phyloP scores from a whole-genome alignment of 2,888 invertebrate genomes.

The Cantharis rustica region DNA sequence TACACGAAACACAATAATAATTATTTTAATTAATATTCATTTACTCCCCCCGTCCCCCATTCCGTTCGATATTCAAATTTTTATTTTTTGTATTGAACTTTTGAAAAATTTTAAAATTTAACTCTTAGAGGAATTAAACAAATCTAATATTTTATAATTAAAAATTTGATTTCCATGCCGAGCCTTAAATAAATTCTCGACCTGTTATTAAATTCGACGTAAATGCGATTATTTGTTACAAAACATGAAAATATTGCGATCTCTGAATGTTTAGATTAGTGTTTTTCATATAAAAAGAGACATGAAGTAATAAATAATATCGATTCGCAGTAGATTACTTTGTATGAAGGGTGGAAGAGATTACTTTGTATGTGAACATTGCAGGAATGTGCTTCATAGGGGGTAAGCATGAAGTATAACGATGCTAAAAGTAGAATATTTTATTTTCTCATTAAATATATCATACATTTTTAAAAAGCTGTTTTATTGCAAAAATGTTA shows the following conservation, averaged over 20 bases:
- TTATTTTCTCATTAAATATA: constrained; percentile 11
- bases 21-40: too few species aligned
- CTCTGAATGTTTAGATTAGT: constrained; percentile 36
- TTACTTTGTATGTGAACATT: constrained; percentile 8
- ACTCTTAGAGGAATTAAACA: neutral
- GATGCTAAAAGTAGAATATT: constrained; percentile 8
- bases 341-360: constrained; percentile 11
- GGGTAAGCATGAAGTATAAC: constrained; percentile 19
- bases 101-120: too few species aligned
- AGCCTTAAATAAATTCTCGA: neutral
- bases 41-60: too few species aligned
- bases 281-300: constrained; percentile 37
- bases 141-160: neutral
- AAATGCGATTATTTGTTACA: constrained; percentile 27
- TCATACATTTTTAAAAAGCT: neutral
- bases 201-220: neutral
- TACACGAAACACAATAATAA: too few species aligned
- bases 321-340: constrained; percentile 30
- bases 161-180: neutral
- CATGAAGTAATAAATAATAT: constrained; percentile 38
- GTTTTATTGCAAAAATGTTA: neutral
- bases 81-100: too few species aligned
- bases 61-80: too few species aligned
- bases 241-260: neutral
- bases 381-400: constrained; percentile 26